Percentiles rank a stretch among this genome's conserved stretches.
Conservation (phyloP, 2,888 invertebrate species). For the Microchrysa polita region DNA sequence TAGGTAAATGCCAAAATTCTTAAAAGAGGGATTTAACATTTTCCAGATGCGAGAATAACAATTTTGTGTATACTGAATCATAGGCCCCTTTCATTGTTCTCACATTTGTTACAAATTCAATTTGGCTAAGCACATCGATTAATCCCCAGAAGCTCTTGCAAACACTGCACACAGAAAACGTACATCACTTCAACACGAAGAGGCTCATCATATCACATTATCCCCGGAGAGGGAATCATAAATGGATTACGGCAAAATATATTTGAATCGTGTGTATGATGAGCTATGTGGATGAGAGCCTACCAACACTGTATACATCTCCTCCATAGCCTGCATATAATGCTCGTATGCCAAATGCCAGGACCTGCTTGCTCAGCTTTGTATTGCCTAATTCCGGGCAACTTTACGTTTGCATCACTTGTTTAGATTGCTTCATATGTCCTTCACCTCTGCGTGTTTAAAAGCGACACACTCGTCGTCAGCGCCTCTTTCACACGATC, state of each 20-base stretch:
- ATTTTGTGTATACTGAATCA: too few species aligned
- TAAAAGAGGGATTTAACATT: too few species aligned
- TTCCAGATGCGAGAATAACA: too few species aligned
- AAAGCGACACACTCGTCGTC: background rate
- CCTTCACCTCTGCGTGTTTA: background rate
- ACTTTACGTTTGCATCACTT: background rate
- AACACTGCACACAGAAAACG: background rate
- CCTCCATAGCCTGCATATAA: background rate
- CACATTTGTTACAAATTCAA: conserved; percentile 5
- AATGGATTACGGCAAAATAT: background rate
- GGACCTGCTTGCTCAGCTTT: background rate
- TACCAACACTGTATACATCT: too few species aligned
- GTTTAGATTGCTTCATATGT: background rate
- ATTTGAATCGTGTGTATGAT: background rate
- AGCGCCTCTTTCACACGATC: background rate
- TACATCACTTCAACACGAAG: background rate
- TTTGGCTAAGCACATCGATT: conserved; percentile 9
- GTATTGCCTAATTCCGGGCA: background rate
- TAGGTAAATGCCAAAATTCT: too few species aligned
- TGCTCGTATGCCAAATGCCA: background rate
- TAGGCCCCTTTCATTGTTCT: background rate
- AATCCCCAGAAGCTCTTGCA: background rate
- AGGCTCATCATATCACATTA: conserved; percentile 6
- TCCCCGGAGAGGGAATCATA: conserved; percentile 1
- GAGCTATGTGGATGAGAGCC: background rate